Evolutionary conservation across 2,888 invertebrate species (phyloP), one percentile per base, ranked within the genome.

Genomic region (Rugalucina vietnamica): DNA sequence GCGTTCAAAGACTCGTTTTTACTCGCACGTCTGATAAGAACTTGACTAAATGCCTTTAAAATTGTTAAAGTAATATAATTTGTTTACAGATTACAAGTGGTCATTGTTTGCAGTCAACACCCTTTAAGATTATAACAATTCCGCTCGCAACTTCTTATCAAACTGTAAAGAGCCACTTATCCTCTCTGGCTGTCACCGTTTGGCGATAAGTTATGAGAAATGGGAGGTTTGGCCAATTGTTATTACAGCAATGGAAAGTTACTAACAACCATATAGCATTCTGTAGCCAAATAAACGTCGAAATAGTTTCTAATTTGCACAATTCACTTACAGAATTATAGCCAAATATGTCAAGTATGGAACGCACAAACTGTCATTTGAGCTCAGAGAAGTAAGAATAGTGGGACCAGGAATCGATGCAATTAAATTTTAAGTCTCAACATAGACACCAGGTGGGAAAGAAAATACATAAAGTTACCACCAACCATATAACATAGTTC

Each of bases 11-110:
- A n/a, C n/a, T n/a, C n/a, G n/a, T n/a, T n/a, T n/a, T n/a, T n/a
- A n/a, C n/a, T n/a, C n/a, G n/a, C n/a, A n/a, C n/a, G n/a, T n/a
- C n/a, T n/a, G n/a, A n/a, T n/a, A n/a, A n/a, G n/a, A n/a, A n/a
- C n/a, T n/a, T n/a, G n/a, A n/a, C n/a, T n/a, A n/a, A n/a, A n/a
- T n/a, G n/a, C n/a, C n/a, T n/a, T n/a, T n/a, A n/a, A n/a, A n/a
- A n/a, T n/a, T n/a, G n/a, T n/a, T n/a, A n/a, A n/a, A n/a, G n/a
- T n/a, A 57, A 57, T 4, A 27, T 57, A 8, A 27, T 27, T 27
- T 65, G 65, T 65, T 65, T 65, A 65, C 65, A 18, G 65, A 65
- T 65, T 24, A 65, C 8, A 27, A 65, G 65, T 65, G 65, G 32
- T 4, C 65, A 21, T 32, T 65, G 24, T 65, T 65, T 65, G 34